Evolutionary conservation across 2,888 invertebrate genomes (phyloP).

Genomic region (Trissolcus brochymenae): DNA sequence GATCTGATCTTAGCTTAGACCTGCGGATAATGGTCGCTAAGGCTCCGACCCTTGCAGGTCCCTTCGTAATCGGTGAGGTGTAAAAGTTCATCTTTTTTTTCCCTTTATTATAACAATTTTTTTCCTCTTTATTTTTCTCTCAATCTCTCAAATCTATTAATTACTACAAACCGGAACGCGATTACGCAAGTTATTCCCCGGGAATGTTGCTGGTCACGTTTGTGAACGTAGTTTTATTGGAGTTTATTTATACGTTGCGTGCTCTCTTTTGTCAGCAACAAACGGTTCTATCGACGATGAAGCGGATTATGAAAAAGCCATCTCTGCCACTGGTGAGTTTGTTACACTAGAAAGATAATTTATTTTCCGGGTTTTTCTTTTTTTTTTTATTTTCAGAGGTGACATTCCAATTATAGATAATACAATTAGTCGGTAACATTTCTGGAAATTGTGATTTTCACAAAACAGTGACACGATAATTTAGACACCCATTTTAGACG

Average conservation of each 20-base stretch:
- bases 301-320: constrained; percentile 84
- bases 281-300: constrained; percentile 58
- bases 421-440: too few species aligned
- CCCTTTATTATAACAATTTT: not conserved
- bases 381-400: too few species aligned
- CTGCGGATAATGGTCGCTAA: constrained; percentile 50
- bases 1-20: constrained; percentile 7
- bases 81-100: constrained; percentile 6
- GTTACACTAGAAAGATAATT: constrained; percentile 3
- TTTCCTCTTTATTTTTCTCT: too few species aligned
- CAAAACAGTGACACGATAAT: not conserved
- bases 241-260: constrained; percentile 39
- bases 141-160: not conserved
- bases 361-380: too few species aligned
- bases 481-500: too few species aligned
- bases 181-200: constrained; percentile 29
- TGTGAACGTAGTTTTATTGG: constrained; percentile 9
- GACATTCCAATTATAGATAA: too few species aligned
- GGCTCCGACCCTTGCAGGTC: constrained; percentile 34
- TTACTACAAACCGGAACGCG: constrained; percentile 1
- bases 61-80: constrained; percentile 54
- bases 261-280: constrained; percentile 40
- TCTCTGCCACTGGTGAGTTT: constrained; percentile 80
- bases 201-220: constrained; percentile 20
- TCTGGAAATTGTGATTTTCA: too few species aligned